Evolutionary conservation across 2,113 vertebrate species (phyloP).

Genomic region (Poeciliopsis turrubarensis): DNA sequence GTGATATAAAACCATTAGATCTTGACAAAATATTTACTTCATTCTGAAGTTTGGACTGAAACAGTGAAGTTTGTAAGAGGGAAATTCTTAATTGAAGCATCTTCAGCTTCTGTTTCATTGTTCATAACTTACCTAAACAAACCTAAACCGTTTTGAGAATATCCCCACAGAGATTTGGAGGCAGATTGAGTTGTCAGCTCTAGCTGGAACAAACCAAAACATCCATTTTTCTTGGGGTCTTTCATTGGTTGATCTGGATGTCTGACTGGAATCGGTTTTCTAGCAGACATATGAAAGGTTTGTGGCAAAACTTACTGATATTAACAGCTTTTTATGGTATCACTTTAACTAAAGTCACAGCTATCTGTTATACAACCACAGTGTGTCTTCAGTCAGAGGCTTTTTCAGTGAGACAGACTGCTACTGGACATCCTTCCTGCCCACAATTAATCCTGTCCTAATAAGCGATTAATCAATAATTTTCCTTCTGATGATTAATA

Average conservation of each 20-base stretch:
- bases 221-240: not conserved
- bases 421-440: no score
- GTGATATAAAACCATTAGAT: not conserved
- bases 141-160: no score
- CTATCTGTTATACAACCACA: not conserved
- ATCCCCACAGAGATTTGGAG: no score
- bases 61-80: not conserved
- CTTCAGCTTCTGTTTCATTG: no score
- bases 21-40: not conserved
- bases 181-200: no score
- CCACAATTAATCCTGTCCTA: no score
- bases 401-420: no score
- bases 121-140: no score
- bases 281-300: not conserved
- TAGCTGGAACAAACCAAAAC: not conserved
- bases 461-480: no score
- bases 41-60: not conserved
- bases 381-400: no score
- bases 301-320: not conserved
- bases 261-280: not conserved
- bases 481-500: no score
- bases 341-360: not conserved
- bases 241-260: not conserved
- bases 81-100: not conserved
- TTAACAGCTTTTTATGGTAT: not conserved